A percentile compares a stretch with the other conserved stretches of the same genome.
phyloP scores from a whole-genome alignment of 2,888 invertebrate species.

The Brachypalpus laphriformis region DNA sequence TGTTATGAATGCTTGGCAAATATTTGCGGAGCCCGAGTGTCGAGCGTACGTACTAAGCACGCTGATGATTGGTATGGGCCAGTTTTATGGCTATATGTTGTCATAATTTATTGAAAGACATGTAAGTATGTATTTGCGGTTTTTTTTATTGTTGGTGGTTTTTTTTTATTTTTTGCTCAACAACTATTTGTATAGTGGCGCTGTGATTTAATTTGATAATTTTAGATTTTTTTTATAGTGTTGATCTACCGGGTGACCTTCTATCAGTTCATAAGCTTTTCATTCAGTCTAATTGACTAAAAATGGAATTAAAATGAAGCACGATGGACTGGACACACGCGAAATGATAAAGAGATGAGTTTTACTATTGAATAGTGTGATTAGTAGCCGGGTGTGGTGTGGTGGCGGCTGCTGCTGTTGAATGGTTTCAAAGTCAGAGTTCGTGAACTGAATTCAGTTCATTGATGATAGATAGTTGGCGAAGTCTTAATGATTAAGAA shows the following conservation, averaged over 20 bases:
- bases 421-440: constrained; percentile 46
- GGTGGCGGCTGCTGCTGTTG: background rate
- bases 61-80: constrained; percentile 19
- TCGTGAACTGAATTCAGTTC: constrained; percentile 51
- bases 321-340: background rate
- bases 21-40: constrained; percentile 33
- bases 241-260: constrained; percentile 64
- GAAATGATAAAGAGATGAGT: constrained; percentile 10
- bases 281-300: constrained; percentile 21
- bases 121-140: too few species aligned
- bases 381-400: background rate
- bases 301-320: constrained; percentile 24
- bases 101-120: constrained; percentile 48
- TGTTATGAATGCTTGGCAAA: constrained; percentile 60
- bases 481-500: constrained; percentile 8
- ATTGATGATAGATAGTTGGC: constrained; percentile 23
- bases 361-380: background rate
- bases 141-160: constrained; percentile 6
- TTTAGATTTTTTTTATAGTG: constrained; percentile 32
- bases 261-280: constrained; percentile 59
- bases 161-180: background rate
- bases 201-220: constrained; percentile 54
- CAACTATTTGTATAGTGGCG: constrained; percentile 26
- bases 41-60: constrained; percentile 24
- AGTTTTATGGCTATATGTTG: constrained; percentile 37